Conservation (phyloP, 1,140 invertebrate genomes). For the Metaphire vulgaris region DNA sequence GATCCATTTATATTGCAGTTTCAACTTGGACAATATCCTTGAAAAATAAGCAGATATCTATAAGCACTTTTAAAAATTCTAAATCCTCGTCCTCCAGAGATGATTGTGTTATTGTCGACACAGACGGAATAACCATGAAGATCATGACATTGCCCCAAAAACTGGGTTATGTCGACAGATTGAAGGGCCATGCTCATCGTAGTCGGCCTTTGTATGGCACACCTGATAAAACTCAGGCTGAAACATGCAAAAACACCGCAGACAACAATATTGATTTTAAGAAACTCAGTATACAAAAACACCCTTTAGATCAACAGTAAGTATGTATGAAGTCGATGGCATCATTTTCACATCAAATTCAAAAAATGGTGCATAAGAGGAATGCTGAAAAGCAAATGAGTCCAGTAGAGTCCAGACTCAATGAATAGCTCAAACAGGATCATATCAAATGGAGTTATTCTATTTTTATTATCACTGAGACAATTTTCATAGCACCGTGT, state of each 20-base stretch:
- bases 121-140: neutral
- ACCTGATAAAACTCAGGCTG: constrained; percentile 97
- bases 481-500: no score
- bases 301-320: neutral
- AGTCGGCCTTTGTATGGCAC: constrained; percentile 96
- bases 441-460: no score
- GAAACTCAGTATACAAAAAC: neutral
- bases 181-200: constrained; percentile 97
- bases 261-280: neutral
- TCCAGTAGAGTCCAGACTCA: neutral
- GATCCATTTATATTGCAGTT: no score
- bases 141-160: constrained; percentile 63
- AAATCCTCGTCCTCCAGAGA: no score
- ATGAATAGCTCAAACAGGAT: no score
- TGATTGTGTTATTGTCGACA: no score
- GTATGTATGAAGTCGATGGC: neutral
- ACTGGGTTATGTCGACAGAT: constrained; percentile 99
- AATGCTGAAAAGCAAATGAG: neutral
- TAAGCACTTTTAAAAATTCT: no score
- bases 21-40: no score
- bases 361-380: neutral
- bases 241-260: neutral
- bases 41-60: no score
- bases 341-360: neutral
- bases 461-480: no score